Conservation (phyloP, 2,797 vertebrate genomes). For the Xenops minutus region DNA sequence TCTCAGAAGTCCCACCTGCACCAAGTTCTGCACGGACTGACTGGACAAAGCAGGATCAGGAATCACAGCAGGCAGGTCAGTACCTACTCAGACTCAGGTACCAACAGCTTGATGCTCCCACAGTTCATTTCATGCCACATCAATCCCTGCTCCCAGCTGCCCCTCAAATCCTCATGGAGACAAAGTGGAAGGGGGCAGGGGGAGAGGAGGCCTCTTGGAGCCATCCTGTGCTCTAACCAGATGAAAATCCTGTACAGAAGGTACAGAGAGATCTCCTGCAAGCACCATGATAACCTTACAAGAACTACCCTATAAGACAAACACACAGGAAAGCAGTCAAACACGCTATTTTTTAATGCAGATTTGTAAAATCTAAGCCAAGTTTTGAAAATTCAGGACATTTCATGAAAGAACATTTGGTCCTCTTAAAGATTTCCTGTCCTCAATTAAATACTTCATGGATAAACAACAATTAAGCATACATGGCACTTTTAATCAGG, state of each 20-base stretch:
- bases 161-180: fast-evolving
- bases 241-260: neutral
- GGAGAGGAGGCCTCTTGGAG: neutral
- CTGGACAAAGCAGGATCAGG: fast-evolving
- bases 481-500: slow-evolving; percentile 44
- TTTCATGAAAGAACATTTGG: slow-evolving; percentile 69
- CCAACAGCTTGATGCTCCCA: neutral
- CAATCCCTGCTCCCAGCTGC: neutral
- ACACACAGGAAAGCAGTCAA: slow-evolving; percentile 8
- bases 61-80: neutral
- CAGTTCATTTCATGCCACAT: neutral
- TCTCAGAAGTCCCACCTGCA: neutral
- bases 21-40: fast-evolving
- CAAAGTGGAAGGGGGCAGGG: too few relatives aligned
- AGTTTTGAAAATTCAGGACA: slow-evolving; percentile 63
- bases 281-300: neutral
- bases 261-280: neutral
- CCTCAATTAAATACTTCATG: slow-evolving; percentile 66
- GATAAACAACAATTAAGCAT: slow-evolving; percentile 56
- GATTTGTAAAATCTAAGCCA: slow-evolving; percentile 65
- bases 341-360: slow-evolving; percentile 69
- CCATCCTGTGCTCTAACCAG: neutral
- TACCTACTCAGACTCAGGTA: neutral
- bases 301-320: neutral
- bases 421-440: slow-evolving; percentile 52